phyloP scores from a whole-genome alignment of 1,140 invertebrate species.

The Papilio machaon region DNA sequence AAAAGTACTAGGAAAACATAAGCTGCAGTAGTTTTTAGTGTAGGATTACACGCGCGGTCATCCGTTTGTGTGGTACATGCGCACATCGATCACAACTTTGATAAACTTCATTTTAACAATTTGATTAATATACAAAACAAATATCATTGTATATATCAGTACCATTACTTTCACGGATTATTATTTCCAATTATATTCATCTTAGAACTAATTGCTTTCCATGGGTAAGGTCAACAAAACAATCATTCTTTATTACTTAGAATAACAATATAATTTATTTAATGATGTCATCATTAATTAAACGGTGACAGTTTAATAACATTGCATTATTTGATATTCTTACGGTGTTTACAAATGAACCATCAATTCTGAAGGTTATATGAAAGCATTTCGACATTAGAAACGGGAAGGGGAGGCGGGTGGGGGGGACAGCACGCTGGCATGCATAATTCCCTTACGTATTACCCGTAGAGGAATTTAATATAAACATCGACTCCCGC shows the following conservation, averaged over 20 bases:
- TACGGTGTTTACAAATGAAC: background rate
- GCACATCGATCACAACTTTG: background rate
- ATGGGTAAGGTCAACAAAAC: background rate
- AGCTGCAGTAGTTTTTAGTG: background rate
- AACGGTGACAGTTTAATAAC: background rate
- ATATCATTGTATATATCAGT: no score
- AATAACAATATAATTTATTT: background rate
- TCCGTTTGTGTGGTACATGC: background rate
- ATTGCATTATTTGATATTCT: conserved; percentile 17
- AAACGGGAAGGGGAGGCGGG: background rate
- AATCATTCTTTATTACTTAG: background rate
- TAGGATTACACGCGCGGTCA: background rate
- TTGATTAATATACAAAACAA: background rate
- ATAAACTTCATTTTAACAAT: background rate
- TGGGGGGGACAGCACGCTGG: background rate
- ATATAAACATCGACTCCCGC: conserved; percentile 27
- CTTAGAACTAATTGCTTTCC: background rate
- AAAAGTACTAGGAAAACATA: conserved; percentile 17
- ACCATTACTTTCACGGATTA: no score
- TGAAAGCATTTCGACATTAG: conserved; percentile 5
- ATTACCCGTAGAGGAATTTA: conserved; percentile 32
- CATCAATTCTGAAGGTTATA: conserved; percentile 15
- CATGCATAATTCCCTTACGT: conserved; percentile 27
- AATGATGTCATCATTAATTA: background rate
- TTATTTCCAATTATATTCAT: background rate